These are phyloP conservation scores for Nemotelus pantherinus DNA, from an alignment of 2,888 invertebrate genomes.

Conservation along the genomic window DNA sequence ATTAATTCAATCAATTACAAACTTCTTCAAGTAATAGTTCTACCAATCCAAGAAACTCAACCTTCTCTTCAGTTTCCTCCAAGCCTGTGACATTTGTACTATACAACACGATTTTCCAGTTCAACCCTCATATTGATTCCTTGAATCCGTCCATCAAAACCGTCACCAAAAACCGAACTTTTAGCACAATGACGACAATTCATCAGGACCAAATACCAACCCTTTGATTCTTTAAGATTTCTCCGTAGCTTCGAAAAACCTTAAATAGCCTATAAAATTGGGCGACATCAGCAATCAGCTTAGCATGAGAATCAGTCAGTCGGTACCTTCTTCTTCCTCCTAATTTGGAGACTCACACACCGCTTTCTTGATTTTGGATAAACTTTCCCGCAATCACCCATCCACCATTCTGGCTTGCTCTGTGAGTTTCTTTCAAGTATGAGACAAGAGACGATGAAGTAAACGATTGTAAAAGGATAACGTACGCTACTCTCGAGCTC, in stretches of 20 bases:
- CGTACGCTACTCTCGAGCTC: no score
- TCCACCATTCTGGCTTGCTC: no score
- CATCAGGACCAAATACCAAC: background rate
- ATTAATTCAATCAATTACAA: conserved; percentile 66
- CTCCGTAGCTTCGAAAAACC: conserved; percentile 9
- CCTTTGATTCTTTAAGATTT: conserved; percentile 27
- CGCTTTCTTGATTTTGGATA: background rate
- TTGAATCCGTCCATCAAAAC: conserved; percentile 4
- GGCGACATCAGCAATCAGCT: conserved; percentile 36
- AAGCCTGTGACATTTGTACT: no score
- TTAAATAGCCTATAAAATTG: conserved; percentile 31
- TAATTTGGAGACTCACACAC: background rate
- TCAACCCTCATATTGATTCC: background rate
- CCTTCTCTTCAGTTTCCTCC: background rate
- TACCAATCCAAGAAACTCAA: conserved; percentile 15
- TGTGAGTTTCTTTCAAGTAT: no score
- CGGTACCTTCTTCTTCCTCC: background rate
- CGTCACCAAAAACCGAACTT: background rate
- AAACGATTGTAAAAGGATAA: no score
- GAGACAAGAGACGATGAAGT: no score
- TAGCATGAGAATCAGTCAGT: conserved; percentile 10
- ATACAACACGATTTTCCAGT: background rate
- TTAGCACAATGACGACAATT: background rate
- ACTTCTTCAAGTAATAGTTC: background rate
- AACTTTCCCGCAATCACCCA: no score